These are phyloP conservation scores for Decapterus maruadsi DNA, from an alignment of 2,797 vertebrate species.

Conservation along the genomic window DNA sequence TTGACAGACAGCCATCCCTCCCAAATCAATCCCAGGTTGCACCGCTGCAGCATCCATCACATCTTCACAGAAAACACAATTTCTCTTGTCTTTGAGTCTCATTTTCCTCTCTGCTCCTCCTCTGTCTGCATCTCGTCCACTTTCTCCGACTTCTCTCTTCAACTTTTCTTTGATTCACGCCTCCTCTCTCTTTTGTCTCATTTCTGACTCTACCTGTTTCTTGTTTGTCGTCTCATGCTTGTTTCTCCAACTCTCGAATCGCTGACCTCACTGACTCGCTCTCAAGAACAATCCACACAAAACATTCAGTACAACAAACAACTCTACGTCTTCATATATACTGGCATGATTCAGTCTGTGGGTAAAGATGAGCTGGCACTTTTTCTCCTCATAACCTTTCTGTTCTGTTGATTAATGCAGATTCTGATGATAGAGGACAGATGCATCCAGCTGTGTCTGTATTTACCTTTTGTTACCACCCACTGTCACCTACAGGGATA, in stretches of 20 bases:
- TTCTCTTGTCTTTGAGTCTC: conserved; percentile 40
- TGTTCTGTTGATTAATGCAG: background rate
- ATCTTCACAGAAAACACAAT: conserved; percentile 27
- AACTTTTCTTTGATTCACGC: conserved; percentile 23
- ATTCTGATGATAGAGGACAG: background rate
- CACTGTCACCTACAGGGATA: background rate
- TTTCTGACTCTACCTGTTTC: background rate
- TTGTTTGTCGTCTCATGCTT: background rate
- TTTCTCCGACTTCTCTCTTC: conserved; percentile 22
- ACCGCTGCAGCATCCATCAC: conserved; percentile 62
- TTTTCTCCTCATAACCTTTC: background rate
- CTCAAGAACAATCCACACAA: background rate
- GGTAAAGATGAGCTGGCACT: background rate
- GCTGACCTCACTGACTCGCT: background rate
- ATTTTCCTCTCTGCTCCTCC: conserved; percentile 11
- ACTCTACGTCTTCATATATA: background rate
- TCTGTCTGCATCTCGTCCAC: conserved; percentile 8
- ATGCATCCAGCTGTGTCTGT: background rate
- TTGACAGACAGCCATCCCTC: conserved; percentile 61
- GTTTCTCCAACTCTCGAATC: background rate
- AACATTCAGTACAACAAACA: background rate
- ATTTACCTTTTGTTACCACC: background rate
- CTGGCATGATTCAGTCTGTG: background rate
- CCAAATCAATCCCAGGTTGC: conserved; percentile 66
- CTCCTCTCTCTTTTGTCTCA: background rate